Percentiles rank a stretch among this genome's conserved stretches.
phyloP scores from a whole-genome alignment of 1,140 invertebrate genomes.

The Charaxes varanes region DNA sequence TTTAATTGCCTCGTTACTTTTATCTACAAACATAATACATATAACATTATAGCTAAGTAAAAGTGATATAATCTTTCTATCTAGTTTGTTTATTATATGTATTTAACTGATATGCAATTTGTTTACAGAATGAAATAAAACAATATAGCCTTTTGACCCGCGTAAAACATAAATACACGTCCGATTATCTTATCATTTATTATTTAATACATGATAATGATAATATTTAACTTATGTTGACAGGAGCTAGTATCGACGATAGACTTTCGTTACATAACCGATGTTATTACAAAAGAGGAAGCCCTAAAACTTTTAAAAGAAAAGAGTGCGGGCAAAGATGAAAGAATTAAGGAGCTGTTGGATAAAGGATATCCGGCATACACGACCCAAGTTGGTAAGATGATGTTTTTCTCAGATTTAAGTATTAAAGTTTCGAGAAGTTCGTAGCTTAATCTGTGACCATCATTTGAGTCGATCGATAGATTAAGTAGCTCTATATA shows the following conservation, averaged over 20 bases:
- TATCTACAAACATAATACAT: too few species aligned
- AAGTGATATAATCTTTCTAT: too few species aligned
- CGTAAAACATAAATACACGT: slow-evolving; percentile 4
- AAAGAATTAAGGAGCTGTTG: slow-evolving; percentile 75
- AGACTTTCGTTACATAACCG: slow-evolving; percentile 89
- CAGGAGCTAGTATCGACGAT: slow-evolving; percentile 85
- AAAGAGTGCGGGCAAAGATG: slow-evolving; percentile 74
- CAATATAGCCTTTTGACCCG: too few species aligned
- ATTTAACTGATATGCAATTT: too few species aligned
- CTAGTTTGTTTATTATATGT: too few species aligned
- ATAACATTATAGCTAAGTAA: too few species aligned
- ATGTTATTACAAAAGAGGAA: slow-evolving; percentile 88
- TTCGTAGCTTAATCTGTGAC: too few species aligned
- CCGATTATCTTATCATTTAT: slow-evolving; percentile 15
- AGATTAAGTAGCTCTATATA: too few species aligned
- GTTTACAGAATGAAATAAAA: too few species aligned
- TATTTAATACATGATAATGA: slow-evolving; percentile 6
- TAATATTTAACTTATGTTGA: slow-evolving; percentile 13
- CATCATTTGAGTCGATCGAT: too few species aligned
- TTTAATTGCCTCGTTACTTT: too few species aligned
- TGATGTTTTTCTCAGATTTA: neutral
- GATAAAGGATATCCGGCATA: slow-evolving; percentile 85
- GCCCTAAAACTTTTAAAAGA: slow-evolving; percentile 83
- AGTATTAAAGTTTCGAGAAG: neutral
- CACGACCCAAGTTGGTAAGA: slow-evolving; percentile 82